Conservation (phyloP, 2,797 vertebrate species). For the Atherinosoma microstoma region DNA sequence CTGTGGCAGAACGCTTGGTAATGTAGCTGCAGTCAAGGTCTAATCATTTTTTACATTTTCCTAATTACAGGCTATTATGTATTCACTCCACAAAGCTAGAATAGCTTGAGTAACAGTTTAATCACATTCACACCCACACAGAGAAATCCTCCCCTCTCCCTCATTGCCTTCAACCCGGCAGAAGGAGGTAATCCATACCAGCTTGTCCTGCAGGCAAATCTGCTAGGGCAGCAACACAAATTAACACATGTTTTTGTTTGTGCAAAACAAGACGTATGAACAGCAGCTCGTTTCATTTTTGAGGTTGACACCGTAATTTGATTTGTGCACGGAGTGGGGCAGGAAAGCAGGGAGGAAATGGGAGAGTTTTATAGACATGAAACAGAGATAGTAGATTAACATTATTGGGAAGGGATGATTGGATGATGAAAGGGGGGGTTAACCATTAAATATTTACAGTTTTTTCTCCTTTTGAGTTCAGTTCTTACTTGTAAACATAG, state of each 20-base stretch:
- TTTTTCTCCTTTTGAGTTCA: background rate
- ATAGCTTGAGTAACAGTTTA: slow-evolving; percentile 59
- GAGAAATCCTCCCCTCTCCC: slow-evolving; percentile 38
- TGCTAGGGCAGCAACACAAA: slow-evolving; percentile 68
- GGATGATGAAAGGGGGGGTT: slow-evolving; percentile 10
- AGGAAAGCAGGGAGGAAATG: background rate
- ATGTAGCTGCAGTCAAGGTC: background rate
- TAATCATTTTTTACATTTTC: slow-evolving; percentile 28
- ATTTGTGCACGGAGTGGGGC: slow-evolving; percentile 41
- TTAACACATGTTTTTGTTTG: slow-evolving; percentile 76
- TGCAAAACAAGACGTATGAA: slow-evolving; percentile 70
- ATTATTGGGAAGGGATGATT: slow-evolving; percentile 22
- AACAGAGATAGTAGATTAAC: slow-evolving; percentile 1
- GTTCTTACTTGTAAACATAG: too few species aligned
- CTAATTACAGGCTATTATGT: slow-evolving; percentile 46
- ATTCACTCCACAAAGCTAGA: slow-evolving; percentile 47
- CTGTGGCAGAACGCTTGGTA: background rate
- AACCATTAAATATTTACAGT: slow-evolving; percentile 44
- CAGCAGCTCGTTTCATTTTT: slow-evolving; percentile 62
- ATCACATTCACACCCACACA: slow-evolving; percentile 59
- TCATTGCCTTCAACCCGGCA: slow-evolving; percentile 35
- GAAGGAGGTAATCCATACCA: slow-evolving; percentile 65
- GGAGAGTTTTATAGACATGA: slow-evolving; percentile 30
- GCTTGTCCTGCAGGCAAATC: slow-evolving; percentile 61
- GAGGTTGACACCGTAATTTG: slow-evolving; percentile 67